Evolutionary conservation across 2,797 vertebrate species (phyloP).

Genomic region (Pantherophis alleghaniensis): DNA sequence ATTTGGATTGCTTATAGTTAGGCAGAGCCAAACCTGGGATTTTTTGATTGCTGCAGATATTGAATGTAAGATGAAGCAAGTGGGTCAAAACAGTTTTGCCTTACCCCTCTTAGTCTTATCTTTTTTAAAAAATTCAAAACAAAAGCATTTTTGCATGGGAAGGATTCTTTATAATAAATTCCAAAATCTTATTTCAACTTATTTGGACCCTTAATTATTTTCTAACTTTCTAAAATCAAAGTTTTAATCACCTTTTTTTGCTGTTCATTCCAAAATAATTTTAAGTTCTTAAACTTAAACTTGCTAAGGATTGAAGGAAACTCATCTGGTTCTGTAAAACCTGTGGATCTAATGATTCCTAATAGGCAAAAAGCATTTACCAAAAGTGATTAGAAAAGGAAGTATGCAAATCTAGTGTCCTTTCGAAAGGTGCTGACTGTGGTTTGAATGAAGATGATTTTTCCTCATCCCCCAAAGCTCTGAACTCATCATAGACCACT

Average conservation of each 20-base stretch:
- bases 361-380: not conserved
- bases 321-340: not conserved
- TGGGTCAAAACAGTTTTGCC: not conserved
- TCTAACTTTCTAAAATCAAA: not conserved
- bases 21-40: not conserved
- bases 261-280: not conserved
- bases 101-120: not conserved
- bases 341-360: not conserved
- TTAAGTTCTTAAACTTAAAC: not conserved
- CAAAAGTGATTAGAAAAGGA: not conserved
- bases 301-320: not conserved
- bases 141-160: not conserved
- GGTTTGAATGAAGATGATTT: not conserved
- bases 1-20: not conserved
- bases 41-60: not conserved
- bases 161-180: not conserved
- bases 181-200: not conserved
- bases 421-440: not conserved
- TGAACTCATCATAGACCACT: not conserved
- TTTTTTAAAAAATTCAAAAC: not conserved
- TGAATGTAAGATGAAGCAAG: not conserved
- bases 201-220: not conserved
- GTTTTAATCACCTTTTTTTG: not conserved
- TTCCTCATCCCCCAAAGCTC: not conserved
- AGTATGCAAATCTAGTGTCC: not conserved